phyloP scores from a whole-genome alignment of 2,797 vertebrate genomes.

The Adrianichthys oophorus region DNA sequence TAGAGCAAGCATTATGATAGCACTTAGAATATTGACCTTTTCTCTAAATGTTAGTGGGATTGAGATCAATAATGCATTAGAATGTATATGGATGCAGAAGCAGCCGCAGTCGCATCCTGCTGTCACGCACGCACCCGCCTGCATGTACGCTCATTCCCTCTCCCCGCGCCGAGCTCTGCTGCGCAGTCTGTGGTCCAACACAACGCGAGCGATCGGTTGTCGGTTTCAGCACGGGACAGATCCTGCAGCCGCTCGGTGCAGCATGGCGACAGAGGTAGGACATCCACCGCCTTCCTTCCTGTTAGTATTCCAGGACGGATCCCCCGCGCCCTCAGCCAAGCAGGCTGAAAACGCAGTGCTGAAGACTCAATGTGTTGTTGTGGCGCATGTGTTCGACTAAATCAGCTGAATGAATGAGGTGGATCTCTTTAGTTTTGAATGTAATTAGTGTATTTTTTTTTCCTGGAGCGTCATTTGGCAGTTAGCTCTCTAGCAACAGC shows the following conservation, averaged over 20 bases:
- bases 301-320: neutral
- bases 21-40: neutral
- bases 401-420: neutral
- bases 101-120: conserved; percentile 12
- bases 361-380: conserved; percentile 19
- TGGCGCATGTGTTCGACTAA: conserved; percentile 11
- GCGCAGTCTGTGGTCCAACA: conserved; percentile 52
- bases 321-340: conserved; percentile 1
- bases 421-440: no score
- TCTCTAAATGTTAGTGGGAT: no score
- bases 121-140: conserved; percentile 20
- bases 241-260: conserved; percentile 60
- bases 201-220: conserved; percentile 49
- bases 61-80: neutral
- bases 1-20: neutral
- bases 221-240: conserved; percentile 65
- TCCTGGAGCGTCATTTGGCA: conserved; percentile 14
- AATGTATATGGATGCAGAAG: conserved; percentile 13
- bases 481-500: conserved; percentile 9
- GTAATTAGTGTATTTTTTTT: neutral
- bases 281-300: neutral
- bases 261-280: conserved; percentile 84
- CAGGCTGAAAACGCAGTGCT: conserved; percentile 19
- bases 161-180: conserved; percentile 28
- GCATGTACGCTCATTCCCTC: conserved; percentile 31